Percentiles rank a stretch among this genome's conserved stretches.
These are phyloP conservation scores for Temnothorax longispinosus DNA, from an alignment of 1,140 invertebrate species.

Conservation along the genomic window DNA sequence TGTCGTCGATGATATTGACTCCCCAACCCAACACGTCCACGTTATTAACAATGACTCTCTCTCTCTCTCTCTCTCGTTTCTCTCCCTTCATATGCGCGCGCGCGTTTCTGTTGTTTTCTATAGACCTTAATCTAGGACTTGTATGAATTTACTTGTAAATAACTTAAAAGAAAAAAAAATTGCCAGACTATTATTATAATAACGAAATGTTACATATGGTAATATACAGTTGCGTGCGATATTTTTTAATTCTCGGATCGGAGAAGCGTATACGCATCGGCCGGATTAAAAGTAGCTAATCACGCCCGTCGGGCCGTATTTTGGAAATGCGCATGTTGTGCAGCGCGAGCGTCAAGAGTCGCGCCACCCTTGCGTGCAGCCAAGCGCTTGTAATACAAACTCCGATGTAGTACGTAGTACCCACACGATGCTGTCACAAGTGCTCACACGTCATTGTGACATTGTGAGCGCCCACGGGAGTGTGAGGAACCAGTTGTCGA, in stretches of 20 bases:
- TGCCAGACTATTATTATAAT: not conserved
- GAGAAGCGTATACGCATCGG: not conserved
- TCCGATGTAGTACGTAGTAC: conserved; percentile 78
- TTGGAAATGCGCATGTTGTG: conserved; percentile 74
- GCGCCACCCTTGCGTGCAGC: conserved; percentile 80
- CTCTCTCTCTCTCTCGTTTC: not conserved
- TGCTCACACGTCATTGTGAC: conserved; percentile 84
- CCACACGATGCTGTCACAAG: conserved; percentile 83
- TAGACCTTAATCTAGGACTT: not conserved
- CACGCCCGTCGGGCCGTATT: conserved; percentile 8
- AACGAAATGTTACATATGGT: not conserved
- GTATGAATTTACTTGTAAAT: not conserved
- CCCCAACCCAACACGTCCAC: not conserved
- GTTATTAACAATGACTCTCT: not conserved
- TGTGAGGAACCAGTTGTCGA: conserved; percentile 81
- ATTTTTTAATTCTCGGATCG: not conserved
- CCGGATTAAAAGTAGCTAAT: conserved; percentile 39
- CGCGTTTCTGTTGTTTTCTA: not conserved
- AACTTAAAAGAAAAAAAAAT: not conserved
- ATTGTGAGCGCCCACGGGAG: conserved; percentile 81
- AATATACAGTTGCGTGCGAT: not conserved
- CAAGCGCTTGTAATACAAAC: conserved; percentile 83
- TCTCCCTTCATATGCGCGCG: no score
- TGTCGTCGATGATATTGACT: not conserved
- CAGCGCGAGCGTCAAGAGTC: conserved; percentile 80